Conservation (phyloP, 2,888 invertebrate species). For the Euphydryas editha region DNA sequence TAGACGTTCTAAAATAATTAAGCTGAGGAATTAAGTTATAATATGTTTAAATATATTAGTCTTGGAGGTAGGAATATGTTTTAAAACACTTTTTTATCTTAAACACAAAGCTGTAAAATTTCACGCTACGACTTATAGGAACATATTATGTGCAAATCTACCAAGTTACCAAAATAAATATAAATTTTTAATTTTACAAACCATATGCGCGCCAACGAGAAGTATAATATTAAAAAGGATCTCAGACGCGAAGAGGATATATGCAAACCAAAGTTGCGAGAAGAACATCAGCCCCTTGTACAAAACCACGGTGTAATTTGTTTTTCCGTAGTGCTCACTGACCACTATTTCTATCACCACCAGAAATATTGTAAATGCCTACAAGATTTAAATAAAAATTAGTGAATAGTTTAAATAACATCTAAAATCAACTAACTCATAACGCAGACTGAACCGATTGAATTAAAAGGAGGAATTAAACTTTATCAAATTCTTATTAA, state of each 20-base stretch:
- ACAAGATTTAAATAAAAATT: conserved; percentile 4
- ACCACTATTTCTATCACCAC: conserved; percentile 19
- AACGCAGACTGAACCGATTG: too few species aligned
- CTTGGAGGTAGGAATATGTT: too few species aligned
- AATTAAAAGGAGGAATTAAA: too few species aligned
- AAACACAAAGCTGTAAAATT: too few species aligned
- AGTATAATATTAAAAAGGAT: conserved; percentile 45
- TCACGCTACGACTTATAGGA: too few species aligned
- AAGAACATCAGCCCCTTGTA: conserved; percentile 40
- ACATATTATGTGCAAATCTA: neutral
- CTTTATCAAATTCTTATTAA: too few species aligned
- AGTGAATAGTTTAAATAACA: too few species aligned
- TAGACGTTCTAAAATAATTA: too few species aligned
- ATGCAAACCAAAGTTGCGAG: conserved; percentile 40
- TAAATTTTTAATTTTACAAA: conserved; percentile 34
- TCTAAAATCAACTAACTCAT: too few species aligned
- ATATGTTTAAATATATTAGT: too few species aligned
- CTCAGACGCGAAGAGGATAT: conserved; percentile 42
- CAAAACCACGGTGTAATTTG: conserved; percentile 19
- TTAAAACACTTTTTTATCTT: too few species aligned
- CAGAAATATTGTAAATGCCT: conserved; percentile 30
- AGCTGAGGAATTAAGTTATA: too few species aligned
- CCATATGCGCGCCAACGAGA: conserved; percentile 57
- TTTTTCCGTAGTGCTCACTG: neutral
- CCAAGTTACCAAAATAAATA: neutral